Conservation (phyloP, 2,113 vertebrate genomes). For the Pedionomus torquatus region DNA sequence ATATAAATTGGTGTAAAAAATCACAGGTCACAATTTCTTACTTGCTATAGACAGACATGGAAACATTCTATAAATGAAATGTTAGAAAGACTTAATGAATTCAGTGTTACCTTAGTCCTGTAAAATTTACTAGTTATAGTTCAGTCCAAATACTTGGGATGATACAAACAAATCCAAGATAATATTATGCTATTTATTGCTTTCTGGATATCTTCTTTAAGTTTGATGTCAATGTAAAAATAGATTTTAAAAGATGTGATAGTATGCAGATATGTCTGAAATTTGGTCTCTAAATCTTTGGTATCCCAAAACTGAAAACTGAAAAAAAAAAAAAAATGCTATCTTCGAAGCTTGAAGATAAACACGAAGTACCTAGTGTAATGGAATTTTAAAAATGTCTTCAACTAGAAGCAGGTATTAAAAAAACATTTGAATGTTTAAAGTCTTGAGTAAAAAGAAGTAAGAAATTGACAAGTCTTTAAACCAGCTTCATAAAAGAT, state of each 20-base stretch:
- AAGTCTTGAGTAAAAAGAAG: neutral
- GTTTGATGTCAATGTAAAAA: neutral
- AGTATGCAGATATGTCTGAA: neutral
- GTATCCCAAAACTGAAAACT: neutral
- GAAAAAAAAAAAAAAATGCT: neutral
- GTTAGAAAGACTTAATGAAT: neutral
- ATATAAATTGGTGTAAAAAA: neutral
- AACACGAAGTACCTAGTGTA: neutral
- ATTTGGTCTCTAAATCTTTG: neutral
- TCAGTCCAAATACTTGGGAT: neutral
- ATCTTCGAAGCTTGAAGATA: neutral
- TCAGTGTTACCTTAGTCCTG: neutral
- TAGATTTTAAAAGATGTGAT: neutral
- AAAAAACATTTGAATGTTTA: neutral
- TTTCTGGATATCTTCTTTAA: neutral
- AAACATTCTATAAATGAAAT: neutral
- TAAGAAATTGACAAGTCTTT: neutral
- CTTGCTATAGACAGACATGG: neutral
- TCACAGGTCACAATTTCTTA: neutral
- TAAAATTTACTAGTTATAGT: neutral
- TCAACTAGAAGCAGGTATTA: neutral
- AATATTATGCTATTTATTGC: neutral
- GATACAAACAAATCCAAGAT: neutral
- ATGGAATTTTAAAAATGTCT: neutral
- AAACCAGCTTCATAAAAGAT: neutral